Evolutionary conservation across 2,797 vertebrate genomes (phyloP).

Genomic region (Eospalax fontanierii): DNA sequence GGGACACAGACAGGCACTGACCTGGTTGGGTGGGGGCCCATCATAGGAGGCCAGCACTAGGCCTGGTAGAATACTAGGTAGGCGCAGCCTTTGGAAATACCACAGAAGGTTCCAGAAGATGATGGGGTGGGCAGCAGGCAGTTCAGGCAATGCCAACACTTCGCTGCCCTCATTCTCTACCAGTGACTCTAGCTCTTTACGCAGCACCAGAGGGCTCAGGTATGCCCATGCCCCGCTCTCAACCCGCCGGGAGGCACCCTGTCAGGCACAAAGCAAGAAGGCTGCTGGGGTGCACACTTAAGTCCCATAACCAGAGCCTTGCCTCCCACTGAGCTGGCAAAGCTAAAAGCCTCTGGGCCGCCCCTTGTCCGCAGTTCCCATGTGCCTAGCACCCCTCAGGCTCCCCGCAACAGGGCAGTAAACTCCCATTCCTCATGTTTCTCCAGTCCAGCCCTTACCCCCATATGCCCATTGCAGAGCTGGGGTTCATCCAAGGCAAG

Average conservation of each 20-base stretch:
- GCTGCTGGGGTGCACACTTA: background rate
- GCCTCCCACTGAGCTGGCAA: background rate
- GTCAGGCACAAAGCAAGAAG: conserved; percentile 67
- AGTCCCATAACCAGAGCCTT: background rate
- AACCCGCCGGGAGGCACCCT: conserved; percentile 62
- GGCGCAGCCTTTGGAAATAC: conserved; percentile 95
- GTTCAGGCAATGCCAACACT: conserved; percentile 93
- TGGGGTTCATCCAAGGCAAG: conserved; percentile 92
- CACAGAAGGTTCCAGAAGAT: conserved; percentile 98
- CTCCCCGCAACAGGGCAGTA: background rate
- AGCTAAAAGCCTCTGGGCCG: background rate
- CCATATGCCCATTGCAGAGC: conserved; percentile 80
- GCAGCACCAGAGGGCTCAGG: conserved; percentile 96
- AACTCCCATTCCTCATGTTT: too few species aligned
- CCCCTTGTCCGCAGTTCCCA: background rate
- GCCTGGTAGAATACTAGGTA: conserved; percentile 94
- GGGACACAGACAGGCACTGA: conserved; percentile 33
- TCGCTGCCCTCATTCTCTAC: conserved; percentile 96
- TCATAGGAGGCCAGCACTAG: conserved; percentile 91
- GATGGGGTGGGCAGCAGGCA: conserved; percentile 96
- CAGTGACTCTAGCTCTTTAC: conserved; percentile 96
- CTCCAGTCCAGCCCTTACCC: conserved; percentile 68
- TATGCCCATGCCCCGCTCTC: conserved; percentile 93
- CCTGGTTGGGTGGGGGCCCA: conserved; percentile 81
- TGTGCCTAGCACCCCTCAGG: background rate